These are phyloP conservation scores for Hoplostethus mediterraneus DNA, from an alignment of 2,797 vertebrate species.

Conservation along the genomic window DNA sequence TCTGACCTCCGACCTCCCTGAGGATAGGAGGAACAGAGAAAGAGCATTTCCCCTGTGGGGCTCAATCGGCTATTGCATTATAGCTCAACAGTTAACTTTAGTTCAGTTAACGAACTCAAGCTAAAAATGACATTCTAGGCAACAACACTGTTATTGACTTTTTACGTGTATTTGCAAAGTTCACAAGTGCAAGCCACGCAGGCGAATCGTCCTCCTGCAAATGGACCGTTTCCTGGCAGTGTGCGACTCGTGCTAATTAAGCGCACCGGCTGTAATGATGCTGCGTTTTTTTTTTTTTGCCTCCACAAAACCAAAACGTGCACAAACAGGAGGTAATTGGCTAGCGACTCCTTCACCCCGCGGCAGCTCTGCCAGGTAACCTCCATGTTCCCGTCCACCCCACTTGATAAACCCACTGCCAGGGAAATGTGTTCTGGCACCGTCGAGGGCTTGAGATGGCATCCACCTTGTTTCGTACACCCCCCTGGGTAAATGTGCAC, in stretches of 20 bases:
- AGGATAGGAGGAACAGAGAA: background rate
- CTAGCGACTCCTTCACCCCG: constrained; percentile 1
- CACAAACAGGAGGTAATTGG: constrained; percentile 11
- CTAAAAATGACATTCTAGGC: background rate
- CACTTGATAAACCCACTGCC: background rate
- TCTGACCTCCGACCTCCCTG: too few species aligned
- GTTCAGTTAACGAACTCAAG: background rate
- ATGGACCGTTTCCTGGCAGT: constrained; percentile 31
- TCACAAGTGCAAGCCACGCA: constrained; percentile 8
- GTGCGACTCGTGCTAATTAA: constrained; percentile 21
- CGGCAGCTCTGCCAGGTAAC: background rate
- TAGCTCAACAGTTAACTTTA: too few species aligned
- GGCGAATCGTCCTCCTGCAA: constrained; percentile 10
- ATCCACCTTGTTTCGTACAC: background rate
- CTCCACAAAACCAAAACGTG: background rate
- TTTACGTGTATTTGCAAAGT: background rate
- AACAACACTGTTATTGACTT: background rate
- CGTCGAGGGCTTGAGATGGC: background rate
- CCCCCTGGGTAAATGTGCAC: background rate
- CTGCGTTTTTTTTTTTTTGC: constrained; percentile 3
- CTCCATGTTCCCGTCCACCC: background rate
- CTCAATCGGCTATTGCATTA: background rate
- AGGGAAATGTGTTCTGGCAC: background rate
- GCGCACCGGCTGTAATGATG: constrained; percentile 20
- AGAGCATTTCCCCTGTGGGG: background rate